Evolutionary conservation across 2,888 invertebrate species (phyloP).

Genomic region (Cerastis leucographa): DNA sequence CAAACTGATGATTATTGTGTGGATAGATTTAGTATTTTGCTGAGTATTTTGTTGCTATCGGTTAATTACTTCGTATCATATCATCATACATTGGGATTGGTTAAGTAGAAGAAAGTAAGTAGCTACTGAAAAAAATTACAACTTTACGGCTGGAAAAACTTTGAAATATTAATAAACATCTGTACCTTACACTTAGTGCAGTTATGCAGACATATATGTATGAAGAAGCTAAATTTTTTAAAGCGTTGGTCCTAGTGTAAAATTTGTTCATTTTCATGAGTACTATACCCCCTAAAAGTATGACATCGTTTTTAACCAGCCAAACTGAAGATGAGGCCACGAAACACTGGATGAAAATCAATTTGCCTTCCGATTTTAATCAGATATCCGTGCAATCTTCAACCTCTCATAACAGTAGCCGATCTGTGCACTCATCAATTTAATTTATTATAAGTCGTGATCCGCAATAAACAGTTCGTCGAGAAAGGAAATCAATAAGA

Average conservation of each 20-base stretch:
- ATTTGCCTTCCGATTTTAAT: constrained; percentile 1
- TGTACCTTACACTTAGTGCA: neutral
- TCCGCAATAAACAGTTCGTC: constrained; percentile 56
- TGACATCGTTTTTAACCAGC: neutral
- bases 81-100: no score
- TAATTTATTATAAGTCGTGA: constrained; percentile 45
- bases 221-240: neutral
- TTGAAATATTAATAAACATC: no score
- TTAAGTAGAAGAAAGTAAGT: no score
- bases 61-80: neutral
- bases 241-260: neutral
- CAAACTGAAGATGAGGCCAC: neutral
- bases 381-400: neutral
- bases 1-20: constrained; percentile 29
- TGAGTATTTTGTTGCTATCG: neutral
- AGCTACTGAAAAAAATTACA: no score
- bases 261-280: neutral
- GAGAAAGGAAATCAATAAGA: constrained; percentile 62
- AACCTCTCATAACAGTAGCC: constrained; percentile 44
- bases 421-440: constrained; percentile 26
- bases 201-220: neutral
- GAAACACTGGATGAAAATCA: neutral
- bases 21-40: constrained; percentile 11
- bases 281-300: neutral
- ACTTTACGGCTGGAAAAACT: no score